Conservation (phyloP, 2,888 invertebrate species). For the Ametastegia equiseti region DNA sequence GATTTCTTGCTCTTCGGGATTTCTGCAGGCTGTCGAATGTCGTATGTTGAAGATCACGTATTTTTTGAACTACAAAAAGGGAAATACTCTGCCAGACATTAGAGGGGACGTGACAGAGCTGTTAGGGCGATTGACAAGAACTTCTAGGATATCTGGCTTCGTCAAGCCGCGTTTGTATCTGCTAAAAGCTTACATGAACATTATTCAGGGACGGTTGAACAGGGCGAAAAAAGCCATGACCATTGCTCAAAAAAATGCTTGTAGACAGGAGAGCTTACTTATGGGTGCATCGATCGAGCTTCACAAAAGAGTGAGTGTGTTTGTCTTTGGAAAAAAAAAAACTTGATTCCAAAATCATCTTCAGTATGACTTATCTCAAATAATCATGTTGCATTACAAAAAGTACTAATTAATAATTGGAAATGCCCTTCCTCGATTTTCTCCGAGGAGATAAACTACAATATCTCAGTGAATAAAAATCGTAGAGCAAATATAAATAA, state of each 20-base stretch:
- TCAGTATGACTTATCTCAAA: no score
- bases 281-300: constrained; percentile 58
- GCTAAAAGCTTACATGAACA: constrained; percentile 58
- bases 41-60: constrained; percentile 58
- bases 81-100: constrained; percentile 51
- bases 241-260: constrained; percentile 56
- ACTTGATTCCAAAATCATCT: no score
- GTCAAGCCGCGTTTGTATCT: constrained; percentile 60
- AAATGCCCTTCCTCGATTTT: no score
- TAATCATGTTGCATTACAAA: no score
- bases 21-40: constrained; percentile 61
- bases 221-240: constrained; percentile 45
- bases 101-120: constrained; percentile 52
- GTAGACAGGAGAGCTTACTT: constrained; percentile 56
- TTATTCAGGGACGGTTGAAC: constrained; percentile 51
- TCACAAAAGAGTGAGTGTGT: constrained; percentile 58
- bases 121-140: constrained; percentile 47
- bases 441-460: no score
- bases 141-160: constrained; percentile 48
- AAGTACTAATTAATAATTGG: no score
- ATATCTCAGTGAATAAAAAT: no score
- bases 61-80: constrained; percentile 60
- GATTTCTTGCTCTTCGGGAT: no score
- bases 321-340: no score
- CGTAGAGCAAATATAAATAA: no score